Evolutionary conservation across 2,113 vertebrate species (phyloP), one percentile per base, ranked within the genome.

Genomic region (Passer domesticus): DNA sequence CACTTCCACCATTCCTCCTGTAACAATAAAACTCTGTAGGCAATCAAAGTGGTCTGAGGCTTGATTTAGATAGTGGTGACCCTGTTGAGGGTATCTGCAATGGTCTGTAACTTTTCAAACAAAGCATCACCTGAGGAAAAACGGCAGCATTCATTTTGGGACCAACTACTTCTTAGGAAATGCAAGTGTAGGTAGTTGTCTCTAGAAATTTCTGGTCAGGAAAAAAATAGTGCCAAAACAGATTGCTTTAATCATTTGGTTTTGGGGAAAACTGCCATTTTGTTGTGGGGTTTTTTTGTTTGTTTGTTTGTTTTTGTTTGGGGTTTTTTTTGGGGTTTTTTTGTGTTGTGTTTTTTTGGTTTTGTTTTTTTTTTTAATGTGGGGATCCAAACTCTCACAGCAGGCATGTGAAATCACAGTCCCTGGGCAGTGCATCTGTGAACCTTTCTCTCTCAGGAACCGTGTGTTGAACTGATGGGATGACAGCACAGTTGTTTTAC

Each of bases 371-470:
- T 58, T 86, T 76, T 89, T 84, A 10, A 27, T 53, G 12, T 37
- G 7, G 25, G 13, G 10, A 66, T 86, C 82, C 70, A 80, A 83
- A 67, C 23, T 92, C 50, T 37, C 59, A 46, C 55, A 19, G 30
- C 53, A 88, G 46, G 31, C 17, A 10, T 43, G 33, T 70, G 85
- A 77, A 90, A 69, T 73, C 50, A 21, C 23, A 67, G 50, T 59
- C n/a, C 59, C 55, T 5, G 2, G 20, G 39, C 23, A 20, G 8
- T 14, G 43, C 2, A 0, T 39, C 10, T 14, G 15, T 31, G 15
- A 94, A 46, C 39, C 15, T n/a, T 77, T 35, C 31, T 60, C 31
- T 41, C 86, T 75, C 27, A 63, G 69, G 66, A 88, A 3, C 20
- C 23, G 2, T 2, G 24, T 24, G 31, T 33, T 58, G 64, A 90